A percentile compares a stretch with the other conserved stretches of the same genome.
Evolutionary conservation across 2,113 vertebrate species (phyloP).

Genomic region (Raja brachyura): DNA sequence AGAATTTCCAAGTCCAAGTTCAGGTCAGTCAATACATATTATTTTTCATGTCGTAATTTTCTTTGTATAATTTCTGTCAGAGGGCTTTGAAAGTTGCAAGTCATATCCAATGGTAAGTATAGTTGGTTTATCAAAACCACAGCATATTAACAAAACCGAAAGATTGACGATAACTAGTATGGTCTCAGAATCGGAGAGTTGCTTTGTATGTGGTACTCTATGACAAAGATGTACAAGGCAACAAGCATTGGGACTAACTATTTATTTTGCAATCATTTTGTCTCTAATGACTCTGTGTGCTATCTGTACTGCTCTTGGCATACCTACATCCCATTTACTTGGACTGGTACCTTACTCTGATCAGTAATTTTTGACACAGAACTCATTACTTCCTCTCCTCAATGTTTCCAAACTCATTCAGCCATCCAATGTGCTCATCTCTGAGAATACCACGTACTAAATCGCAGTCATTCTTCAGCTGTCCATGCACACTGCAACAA

Average conservation of each 20-base stretch:
- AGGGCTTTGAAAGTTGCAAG: background rate
- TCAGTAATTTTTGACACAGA: too few species aligned
- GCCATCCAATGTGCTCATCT: background rate
- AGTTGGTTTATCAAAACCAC: background rate
- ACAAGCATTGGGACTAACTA: conserved; percentile 25
- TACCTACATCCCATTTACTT: background rate
- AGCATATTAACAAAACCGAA: background rate
- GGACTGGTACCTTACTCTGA: too few species aligned
- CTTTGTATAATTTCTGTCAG: background rate
- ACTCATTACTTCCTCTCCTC: background rate
- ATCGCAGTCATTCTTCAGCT: background rate
- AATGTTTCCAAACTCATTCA: background rate
- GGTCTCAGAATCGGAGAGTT: background rate
- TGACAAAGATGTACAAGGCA: too few species aligned
- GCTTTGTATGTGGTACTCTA: too few species aligned
- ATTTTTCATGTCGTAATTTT: background rate
- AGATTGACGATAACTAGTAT: background rate
- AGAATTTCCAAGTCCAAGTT: conserved; percentile 99
- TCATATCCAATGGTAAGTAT: background rate
- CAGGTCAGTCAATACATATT: conserved; percentile 74
- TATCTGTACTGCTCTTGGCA: background rate
- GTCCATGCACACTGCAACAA: background rate
- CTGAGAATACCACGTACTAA: background rate
- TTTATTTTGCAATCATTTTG: conserved; percentile 46
- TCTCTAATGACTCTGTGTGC: conserved; percentile 39